Evolutionary conservation across 2,888 invertebrate species (phyloP).

Genomic region (Kuschelorhynchus macadamiae): DNA sequence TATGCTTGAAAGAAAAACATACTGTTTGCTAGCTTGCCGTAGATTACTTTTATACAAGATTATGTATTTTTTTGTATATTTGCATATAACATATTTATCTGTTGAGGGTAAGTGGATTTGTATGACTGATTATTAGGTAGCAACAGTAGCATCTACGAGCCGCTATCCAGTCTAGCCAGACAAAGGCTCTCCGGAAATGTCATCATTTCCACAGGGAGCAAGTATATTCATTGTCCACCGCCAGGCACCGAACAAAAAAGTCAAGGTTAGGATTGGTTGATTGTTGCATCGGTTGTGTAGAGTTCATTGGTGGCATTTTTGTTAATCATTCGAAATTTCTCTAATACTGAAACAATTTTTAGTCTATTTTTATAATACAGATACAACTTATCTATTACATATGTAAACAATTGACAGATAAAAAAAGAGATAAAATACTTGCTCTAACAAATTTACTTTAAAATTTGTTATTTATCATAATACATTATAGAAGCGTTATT

Average conservation of each 20-base stretch:
- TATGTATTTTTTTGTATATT: no score
- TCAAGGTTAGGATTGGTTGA: slow-evolving; percentile 43
- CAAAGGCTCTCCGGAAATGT: slow-evolving; percentile 79
- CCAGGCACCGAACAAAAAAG: slow-evolving; percentile 65
- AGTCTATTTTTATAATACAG: not conserved
- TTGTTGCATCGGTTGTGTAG: slow-evolving; percentile 7
- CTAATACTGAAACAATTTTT: no score
- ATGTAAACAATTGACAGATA: no score
- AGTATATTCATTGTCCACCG: slow-evolving; percentile 84
- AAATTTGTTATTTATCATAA: no score
- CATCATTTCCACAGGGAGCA: slow-evolving; percentile 83
- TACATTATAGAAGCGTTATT: no score
- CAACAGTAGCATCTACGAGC: slow-evolving; percentile 70
- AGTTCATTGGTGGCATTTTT: not conserved
- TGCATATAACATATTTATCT: not conserved
- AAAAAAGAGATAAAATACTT: no score
- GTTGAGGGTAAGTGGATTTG: slow-evolving; percentile 16
- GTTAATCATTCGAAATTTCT: no score
- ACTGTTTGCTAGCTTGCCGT: no score
- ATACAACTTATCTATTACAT: not conserved
- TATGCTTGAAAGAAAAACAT: no score
- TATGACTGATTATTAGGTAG: slow-evolving; percentile 57
- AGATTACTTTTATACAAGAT: no score
- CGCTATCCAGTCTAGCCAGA: slow-evolving; percentile 53
- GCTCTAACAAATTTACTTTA: no score